Evolutionary conservation across 2,797 vertebrate species (phyloP).

Genomic region (Smutsia temminckii): DNA sequence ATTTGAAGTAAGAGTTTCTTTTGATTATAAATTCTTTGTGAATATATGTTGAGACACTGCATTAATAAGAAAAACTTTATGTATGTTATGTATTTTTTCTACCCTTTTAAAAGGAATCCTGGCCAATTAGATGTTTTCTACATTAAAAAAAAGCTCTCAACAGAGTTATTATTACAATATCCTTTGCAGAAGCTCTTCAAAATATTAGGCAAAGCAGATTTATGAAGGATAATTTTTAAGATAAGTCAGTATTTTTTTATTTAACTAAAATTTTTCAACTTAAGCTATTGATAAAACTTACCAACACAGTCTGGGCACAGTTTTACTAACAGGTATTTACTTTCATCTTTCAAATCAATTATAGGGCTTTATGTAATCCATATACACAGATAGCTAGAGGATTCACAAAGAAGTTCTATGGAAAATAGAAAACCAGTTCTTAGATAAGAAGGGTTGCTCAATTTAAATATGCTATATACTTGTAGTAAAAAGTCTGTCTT

Average conservation of each 20-base stretch:
- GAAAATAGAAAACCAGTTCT: constrained; percentile 34
- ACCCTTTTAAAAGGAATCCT: background rate
- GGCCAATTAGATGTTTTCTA: background rate
- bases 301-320: background rate
- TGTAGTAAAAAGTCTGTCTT: constrained; percentile 8
- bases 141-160: background rate
- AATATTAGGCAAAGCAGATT: constrained; percentile 23
- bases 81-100: background rate
- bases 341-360: constrained; percentile 59
- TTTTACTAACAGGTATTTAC: background rate
- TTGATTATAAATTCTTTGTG: background rate
- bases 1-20: background rate
- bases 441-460: background rate
- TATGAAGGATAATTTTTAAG: constrained; percentile 50
- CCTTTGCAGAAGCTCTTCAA: constrained; percentile 22
- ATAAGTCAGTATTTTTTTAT: constrained; percentile 44
- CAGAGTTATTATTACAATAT: background rate
- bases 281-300: background rate
- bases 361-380: constrained; percentile 43
- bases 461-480: constrained; percentile 16
- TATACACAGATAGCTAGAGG: constrained; percentile 12
- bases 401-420: background rate
- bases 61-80: background rate
- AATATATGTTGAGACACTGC: background rate
- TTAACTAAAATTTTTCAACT: constrained; percentile 27